Base-by-base conservation (phyloP, 2,888 invertebrate genomes). In the Hesperia comma region DNA sequence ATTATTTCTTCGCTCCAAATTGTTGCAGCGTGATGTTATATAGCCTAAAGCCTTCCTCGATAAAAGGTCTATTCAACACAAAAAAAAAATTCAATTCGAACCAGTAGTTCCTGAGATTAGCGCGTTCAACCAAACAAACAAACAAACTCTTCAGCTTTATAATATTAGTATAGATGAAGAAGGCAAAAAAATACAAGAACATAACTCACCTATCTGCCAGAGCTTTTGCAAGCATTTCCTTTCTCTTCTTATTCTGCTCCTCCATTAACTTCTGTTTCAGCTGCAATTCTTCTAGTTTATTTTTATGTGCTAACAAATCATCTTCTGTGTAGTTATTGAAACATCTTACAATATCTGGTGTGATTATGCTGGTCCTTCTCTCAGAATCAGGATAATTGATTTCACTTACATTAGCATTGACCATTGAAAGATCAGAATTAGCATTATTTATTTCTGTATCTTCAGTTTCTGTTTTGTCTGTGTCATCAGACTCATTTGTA, bases 211-310 rank as follows among this genome's bases (percentile, higher is more conserved):
- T 95, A 79, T 96, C 95, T 72, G 95, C 95, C 58, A 97, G 93
- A 12, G 96, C 96, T 85, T 95, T 95, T 0, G 95, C 88, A 10
- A 97, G 87, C 84, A 96, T 91, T 78, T 95, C 95, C 83, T 95
- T 96, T 72, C 96, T 94, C 74, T 94, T 95, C 74, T 95, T 95
- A 86, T 97, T 97, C 79, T 96, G 96, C 82, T 96, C 97, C 79
- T 97, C 95, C 81, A 97, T 96, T 71, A 95, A 79, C 83, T 95
- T 96, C 76, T 96, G 96, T 71, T 95, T 94, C 14, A 94, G 79
- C 82, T 96, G 95, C 76, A 96, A 94, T 72, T 95, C 95, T 71
- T 95, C 95, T 15, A 95, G 79, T 70, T 95, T 94, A 0, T 91
- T 87, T 68, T 88, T 92, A 77, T 94, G 94, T 46, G 80, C 80